phyloP scores from a whole-genome alignment of 2,888 invertebrate genomes.

The Gisinianus flammeolus region DNA sequence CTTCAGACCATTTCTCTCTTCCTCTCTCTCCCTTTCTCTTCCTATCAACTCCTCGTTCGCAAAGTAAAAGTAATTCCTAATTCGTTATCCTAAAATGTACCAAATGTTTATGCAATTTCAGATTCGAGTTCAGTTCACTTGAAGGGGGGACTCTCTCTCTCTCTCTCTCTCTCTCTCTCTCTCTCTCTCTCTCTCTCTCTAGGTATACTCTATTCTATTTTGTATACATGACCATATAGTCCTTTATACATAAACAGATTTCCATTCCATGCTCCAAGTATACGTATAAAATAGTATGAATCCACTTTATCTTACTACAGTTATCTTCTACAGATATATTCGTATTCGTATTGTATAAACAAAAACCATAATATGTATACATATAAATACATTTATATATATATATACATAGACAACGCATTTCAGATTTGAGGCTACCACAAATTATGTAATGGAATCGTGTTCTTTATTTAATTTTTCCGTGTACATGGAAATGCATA shows the following conservation, averaged over 20 bases:
- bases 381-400: not conserved
- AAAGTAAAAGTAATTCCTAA: not conserved
- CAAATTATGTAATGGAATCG: too few relatives aligned
- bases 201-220: not conserved
- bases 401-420: too few relatives aligned
- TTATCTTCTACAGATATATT: too few relatives aligned
- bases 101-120: not conserved
- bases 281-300: too few relatives aligned
- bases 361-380: not conserved
- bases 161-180: constrained; percentile 10
- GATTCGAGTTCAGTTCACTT: not conserved
- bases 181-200: constrained; percentile 1
- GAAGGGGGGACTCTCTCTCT: not conserved
- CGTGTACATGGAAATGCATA: too few relatives aligned
- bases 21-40: not conserved
- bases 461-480: too few relatives aligned
- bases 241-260: too few relatives aligned
- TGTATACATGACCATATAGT: not conserved
- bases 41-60: not conserved
- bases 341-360: too few relatives aligned
- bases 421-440: too few relatives aligned
- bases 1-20: too few relatives aligned
- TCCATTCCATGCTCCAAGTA: too few relatives aligned
- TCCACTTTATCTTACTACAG: too few relatives aligned
- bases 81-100: not conserved